phyloP scores from a whole-genome alignment of 37 sponge, comb jelly and placozoan species.

The Chondrosia reniformis region DNA sequence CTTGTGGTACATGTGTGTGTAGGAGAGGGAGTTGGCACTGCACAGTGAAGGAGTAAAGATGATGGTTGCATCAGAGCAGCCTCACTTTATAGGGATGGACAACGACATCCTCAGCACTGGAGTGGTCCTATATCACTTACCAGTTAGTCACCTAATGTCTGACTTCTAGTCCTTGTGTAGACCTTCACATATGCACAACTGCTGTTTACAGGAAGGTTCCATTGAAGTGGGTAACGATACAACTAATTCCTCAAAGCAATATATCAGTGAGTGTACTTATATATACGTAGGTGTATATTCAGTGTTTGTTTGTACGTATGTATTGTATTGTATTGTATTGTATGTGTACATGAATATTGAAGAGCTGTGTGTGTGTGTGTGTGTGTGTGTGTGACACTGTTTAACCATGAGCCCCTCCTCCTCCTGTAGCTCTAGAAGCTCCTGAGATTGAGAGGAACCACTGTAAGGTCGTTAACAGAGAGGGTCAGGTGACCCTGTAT shows the following conservation, averaged over 20 bases:
- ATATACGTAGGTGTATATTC: too few species aligned
- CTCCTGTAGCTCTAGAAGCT: conserved; percentile 32
- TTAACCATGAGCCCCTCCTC: conserved; percentile 2
- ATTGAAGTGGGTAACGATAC: too few species aligned
- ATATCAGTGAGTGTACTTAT: too few species aligned
- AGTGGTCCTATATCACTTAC: conserved; percentile 73
- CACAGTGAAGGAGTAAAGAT: conserved; percentile 82
- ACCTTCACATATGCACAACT: too few species aligned
- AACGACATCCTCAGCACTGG: conserved; percentile 77
- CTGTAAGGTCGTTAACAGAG: conserved; percentile 26
- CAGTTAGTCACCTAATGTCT: too few species aligned
- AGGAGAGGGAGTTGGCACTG: conserved; percentile 79
- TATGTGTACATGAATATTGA: background rate
- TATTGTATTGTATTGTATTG: too few species aligned
- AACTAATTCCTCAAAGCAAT: too few species aligned
- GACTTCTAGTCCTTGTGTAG: too few species aligned
- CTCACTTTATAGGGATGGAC: conserved; percentile 79
- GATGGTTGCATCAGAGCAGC: conserved; percentile 72
- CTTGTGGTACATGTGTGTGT: too few species aligned
- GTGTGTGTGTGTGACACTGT: background rate
- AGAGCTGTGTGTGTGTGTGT: conserved; percentile 20
- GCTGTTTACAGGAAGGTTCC: too few species aligned
- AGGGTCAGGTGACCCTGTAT: conserved; percentile 20
- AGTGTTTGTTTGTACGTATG: too few species aligned
- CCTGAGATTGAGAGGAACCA: conserved; percentile 25